These are phyloP conservation scores for Danio aesculapii DNA, from an alignment of 2,797 vertebrate species.

Conservation along the genomic window DNA sequence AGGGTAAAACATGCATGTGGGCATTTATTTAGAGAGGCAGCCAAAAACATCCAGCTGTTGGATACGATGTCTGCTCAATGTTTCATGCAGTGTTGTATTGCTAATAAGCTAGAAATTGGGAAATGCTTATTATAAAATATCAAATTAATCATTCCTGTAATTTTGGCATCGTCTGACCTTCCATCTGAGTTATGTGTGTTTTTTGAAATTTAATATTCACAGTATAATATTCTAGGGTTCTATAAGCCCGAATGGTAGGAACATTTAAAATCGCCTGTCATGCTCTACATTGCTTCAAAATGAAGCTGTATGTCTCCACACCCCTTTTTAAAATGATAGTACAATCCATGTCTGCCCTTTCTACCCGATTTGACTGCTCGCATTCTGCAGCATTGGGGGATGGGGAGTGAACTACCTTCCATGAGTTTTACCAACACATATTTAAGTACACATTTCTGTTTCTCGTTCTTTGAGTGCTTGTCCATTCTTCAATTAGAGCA, in stretches of 20 bases:
- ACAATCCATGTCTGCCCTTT: neutral
- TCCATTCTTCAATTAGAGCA: neutral
- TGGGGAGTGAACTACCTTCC: conserved; percentile 1
- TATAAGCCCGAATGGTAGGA: neutral
- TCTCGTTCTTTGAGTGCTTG: neutral
- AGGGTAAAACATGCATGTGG: conserved; percentile 1
- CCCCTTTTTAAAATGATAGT: conserved; percentile 28
- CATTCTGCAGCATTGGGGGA: conserved; percentile 8
- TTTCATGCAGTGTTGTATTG: neutral
- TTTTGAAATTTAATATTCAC: neutral
- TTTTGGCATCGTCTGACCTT: neutral
- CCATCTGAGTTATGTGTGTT: neutral
- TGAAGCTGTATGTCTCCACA: neutral
- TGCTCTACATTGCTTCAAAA: neutral
- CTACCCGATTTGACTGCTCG: neutral
- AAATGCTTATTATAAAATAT: neutral
- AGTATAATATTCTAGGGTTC: neutral
- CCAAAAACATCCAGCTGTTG: neutral
- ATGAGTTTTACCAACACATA: neutral
- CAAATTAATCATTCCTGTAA: neutral
- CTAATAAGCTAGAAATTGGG: neutral
- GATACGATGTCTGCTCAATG: neutral
- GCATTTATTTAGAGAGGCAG: neutral
- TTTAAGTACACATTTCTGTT: neutral
- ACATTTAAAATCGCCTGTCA: neutral